Base-by-base conservation (phyloP, 2,797 vertebrate genomes). In the Vultur gryphus region DNA sequence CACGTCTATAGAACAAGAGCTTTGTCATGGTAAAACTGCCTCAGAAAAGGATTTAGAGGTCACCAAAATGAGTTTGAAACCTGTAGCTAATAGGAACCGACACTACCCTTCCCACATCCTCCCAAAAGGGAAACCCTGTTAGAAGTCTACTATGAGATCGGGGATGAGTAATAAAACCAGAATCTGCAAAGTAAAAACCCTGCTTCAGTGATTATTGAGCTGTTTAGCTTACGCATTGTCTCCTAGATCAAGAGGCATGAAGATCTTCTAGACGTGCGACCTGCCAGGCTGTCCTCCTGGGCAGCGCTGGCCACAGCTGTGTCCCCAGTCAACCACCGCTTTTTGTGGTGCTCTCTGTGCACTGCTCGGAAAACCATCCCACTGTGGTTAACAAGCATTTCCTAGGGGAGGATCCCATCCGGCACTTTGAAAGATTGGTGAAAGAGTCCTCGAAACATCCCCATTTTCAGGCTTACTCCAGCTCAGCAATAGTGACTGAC, bases 21-120 rank as follows among this genome's bases (percentile, higher is more conserved):
- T 95, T 90, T 89, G 67, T 87, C 81, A 93, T 57, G 71, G 71
- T 95, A 91, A 95, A 94, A 89, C 39, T 78, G 37, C 10, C 55
- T 84, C 37, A 67, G 61, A 81, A 94, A 46, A 78, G 64, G 91
- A 80, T 92, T 93, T 73, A 91, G 48, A 85, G 39, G 39, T 75
- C 71, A 81, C 29, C 28, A 88, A 89, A 94, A 75, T 65, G 11
- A 94, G n/a, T 71, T 46, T 71, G n/a, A 92, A 92, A 83, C 51
- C 71, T 95, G 65, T 44, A 91, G 65, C 79, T 92, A 96, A 88
- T 59, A 92, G 83, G 37, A 95, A 93, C 20, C 3, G 35, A 94
- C 65, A 93, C 8, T 84, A 10, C 6, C 72, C 13, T 85, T 76
- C 16, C 49, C 26, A 64, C 20, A 67, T 75, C 9, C 2, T 21